Conservation (phyloP, 2,888 invertebrate genomes). For the Yponomeuta evonymella region DNA sequence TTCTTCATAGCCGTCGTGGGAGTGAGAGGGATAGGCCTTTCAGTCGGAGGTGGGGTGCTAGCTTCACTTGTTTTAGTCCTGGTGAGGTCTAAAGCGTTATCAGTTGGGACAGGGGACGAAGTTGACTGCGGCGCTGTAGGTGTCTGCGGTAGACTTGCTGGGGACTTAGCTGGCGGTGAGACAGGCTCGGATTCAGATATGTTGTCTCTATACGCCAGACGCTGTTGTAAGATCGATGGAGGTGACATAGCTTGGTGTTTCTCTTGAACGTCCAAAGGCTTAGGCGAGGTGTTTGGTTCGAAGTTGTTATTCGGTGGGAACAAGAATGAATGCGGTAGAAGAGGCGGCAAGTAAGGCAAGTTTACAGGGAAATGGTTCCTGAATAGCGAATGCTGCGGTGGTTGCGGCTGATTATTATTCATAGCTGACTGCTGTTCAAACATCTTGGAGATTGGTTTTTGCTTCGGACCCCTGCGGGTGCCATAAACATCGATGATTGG, state of each 20-base stretch:
- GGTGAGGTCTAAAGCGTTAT: conserved; percentile 75
- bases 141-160: conserved; percentile 41
- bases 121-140: conserved; percentile 18
- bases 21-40: conserved; percentile 46
- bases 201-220: conserved; percentile 50
- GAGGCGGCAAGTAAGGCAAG: conserved; percentile 63
- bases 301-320: conserved; percentile 69
- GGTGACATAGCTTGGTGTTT: conserved; percentile 41
- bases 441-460: conserved; percentile 60
- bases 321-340: conserved; percentile 64
- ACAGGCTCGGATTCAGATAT: conserved; percentile 32
- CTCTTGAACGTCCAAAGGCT: conserved; percentile 40
- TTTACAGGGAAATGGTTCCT: conserved; percentile 64
- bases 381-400: conserved; percentile 57
- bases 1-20: conserved; percentile 73
- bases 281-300: conserved; percentile 51
- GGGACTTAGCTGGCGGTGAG: conserved; percentile 46
- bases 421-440: conserved; percentile 47
- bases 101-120: conserved; percentile 37
- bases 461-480: conserved; percentile 90
- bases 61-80: conserved; percentile 68
- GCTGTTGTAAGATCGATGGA: conserved; percentile 57
- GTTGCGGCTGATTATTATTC: conserved; percentile 42
- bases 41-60: conserved; percentile 45
- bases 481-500: conserved; percentile 95